Evolutionary conservation across 2,113 vertebrate genomes (phyloP).

Genomic region (Montifringilla adamsi): DNA sequence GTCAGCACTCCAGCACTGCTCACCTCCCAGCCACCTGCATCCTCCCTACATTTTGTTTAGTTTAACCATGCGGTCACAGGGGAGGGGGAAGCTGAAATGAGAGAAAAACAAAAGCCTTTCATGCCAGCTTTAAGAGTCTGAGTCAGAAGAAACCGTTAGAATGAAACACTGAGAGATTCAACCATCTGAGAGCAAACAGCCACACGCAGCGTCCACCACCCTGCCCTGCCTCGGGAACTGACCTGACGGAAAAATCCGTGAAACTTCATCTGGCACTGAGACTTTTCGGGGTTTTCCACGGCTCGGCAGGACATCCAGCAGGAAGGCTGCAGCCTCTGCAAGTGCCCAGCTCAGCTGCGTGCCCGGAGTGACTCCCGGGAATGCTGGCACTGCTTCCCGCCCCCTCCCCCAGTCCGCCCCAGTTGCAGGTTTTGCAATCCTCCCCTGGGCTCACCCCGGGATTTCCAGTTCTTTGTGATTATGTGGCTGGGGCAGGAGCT

Average conservation of each 20-base stretch:
- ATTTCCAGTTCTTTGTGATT: slow-evolving; percentile 28
- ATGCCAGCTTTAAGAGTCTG: background rate
- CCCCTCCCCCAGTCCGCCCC: background rate
- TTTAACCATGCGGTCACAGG: background rate
- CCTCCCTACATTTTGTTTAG: background rate
- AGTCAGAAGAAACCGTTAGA: background rate
- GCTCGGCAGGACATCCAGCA: background rate
- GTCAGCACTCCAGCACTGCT: background rate
- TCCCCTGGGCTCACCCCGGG: slow-evolving; percentile 39
- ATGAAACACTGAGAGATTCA: background rate
- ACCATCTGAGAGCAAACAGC: background rate
- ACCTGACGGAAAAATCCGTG: background rate
- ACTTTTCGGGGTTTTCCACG: background rate
- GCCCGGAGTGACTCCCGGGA: background rate
- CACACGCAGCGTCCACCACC: background rate
- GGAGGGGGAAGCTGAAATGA: background rate
- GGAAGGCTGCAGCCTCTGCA: background rate
- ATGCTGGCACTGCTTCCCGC: background rate
- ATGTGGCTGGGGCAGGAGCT: background rate
- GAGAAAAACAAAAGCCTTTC: background rate
- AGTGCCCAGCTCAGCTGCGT: background rate
- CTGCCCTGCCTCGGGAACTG: background rate
- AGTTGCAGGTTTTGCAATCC: slow-evolving; percentile 51
- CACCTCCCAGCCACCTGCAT: background rate
- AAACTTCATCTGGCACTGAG: background rate